Conservation (phyloP, 2,888 invertebrate species). For the Capitulum mitella region DNA sequence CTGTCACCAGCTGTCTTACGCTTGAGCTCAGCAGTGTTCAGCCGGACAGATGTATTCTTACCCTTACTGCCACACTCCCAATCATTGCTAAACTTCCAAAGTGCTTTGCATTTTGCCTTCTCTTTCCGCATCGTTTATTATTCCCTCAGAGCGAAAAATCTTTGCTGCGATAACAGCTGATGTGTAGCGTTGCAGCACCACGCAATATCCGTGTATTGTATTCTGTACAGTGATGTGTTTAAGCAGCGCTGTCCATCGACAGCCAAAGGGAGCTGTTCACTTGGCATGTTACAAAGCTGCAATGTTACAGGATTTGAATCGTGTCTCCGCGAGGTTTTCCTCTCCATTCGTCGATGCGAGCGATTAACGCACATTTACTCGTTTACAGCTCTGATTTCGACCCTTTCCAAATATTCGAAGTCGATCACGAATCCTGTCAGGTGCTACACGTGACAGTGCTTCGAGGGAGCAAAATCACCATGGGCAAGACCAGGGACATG, state of each 20-base stretch:
- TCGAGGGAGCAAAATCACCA: constrained; percentile 42
- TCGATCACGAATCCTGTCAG: constrained; percentile 42
- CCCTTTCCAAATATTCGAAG: constrained; percentile 38
- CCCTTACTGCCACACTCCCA: too few species aligned
- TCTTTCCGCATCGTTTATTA: too few species aligned
- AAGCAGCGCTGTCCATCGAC: background rate
- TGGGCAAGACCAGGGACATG: constrained; percentile 42
- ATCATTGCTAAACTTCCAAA: too few species aligned
- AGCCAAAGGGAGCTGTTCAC: background rate
- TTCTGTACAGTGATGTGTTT: too few species aligned
- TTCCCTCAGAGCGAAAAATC: too few species aligned
- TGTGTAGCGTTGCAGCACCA: too few species aligned
- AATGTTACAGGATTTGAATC: too few species aligned
- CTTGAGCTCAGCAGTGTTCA: too few species aligned
- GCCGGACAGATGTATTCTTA: too few species aligned
- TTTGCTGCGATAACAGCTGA: too few species aligned
- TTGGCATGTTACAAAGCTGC: background rate
- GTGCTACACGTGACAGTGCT: constrained; percentile 42
- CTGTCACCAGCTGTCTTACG: too few species aligned
- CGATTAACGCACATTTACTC: background rate
- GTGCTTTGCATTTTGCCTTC: too few species aligned
- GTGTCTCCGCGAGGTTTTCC: background rate
- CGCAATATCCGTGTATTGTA: background rate
- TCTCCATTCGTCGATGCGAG: background rate
- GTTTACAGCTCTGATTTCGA: background rate